Base-by-base conservation (phyloP, 2,113 vertebrate species). In the Scomber scombrus region DNA sequence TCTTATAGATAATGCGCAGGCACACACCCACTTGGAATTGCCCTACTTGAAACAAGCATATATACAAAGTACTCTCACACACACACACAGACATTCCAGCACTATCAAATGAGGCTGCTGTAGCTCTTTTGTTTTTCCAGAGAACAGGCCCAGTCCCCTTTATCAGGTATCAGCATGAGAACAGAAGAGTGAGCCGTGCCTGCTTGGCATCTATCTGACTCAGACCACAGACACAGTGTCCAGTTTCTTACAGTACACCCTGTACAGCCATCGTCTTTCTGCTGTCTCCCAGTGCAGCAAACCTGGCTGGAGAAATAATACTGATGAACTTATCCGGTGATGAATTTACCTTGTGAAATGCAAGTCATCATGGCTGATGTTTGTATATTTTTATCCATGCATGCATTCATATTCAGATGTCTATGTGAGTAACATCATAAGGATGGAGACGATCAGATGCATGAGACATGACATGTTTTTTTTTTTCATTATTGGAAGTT, bases 151-250 rank as follows among this genome's bases (percentile, higher is more conserved):
- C 58, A 75, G 70, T 81, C 62, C 43, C 52, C 63, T 87, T 90
- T 91, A 91, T 91, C 91, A 87, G 84, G 70, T 85, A 87, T 91
- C 64, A 87, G 85, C 73, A 80, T 85, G 82, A 81, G 85, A 91
- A 82, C 77, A 75, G 78, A 72, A 55, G 64, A 84, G 52, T 15
- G 10, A 77, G 69, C 23, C 63, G 58, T 3, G 66, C 23, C 89
- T 86, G 83, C 73, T 56, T 85, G 82, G 58, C 65, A 81, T 88
- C 60, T 54, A 58, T 90, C 85, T 78, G 84, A 40, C 56, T 89
- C 85, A 40, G 58, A 82, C 76, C 72, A 75, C 81, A 67, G 61
- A 71, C 70, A n/a, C 0, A 50, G 85, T 88, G 82, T 91, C 82
- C 69, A 43, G 80, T 80, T 77, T 83, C 81, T 54, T 72, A 3